Evolutionary conservation across 2,888 invertebrate genomes (phyloP).

Genomic region (Dryocosmus kuriphilus): DNA sequence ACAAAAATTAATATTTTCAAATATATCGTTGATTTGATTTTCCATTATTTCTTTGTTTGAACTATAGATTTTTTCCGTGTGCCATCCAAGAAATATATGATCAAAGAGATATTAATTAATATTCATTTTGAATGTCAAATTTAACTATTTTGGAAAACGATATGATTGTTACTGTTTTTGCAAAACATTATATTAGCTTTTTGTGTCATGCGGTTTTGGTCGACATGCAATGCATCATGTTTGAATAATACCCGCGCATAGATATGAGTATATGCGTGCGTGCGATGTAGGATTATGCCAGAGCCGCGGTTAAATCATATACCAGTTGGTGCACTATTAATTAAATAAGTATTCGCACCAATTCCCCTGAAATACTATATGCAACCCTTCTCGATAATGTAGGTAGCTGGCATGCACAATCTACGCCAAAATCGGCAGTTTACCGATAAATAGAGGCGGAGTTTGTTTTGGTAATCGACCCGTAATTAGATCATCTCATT

Average conservation of each 20-base stretch:
- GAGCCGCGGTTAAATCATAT: conserved; percentile 52
- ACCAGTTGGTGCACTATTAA: conserved; percentile 40
- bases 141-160: not conserved
- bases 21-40: no score
- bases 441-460: conserved; percentile 3
- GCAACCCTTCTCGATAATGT: conserved; percentile 7
- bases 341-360: conserved; percentile 30
- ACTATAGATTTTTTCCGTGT: no score
- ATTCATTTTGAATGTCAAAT: no score
- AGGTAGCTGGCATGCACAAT: conserved; percentile 12
- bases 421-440: not conserved
- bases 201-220: conserved; percentile 5
- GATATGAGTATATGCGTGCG: conserved; percentile 25
- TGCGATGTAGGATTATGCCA: conserved; percentile 52
- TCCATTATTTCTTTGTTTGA: no score
- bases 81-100: no score
- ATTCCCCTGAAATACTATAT: conserved; percentile 18
- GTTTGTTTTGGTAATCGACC: conserved; percentile 16
- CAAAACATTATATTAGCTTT: not conserved
- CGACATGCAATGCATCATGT: conserved; percentile 48
- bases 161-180: not conserved
- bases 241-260: conserved; percentile 49
- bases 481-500: conserved; percentile 15
- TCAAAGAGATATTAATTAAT: no score
- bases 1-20: no score